Percentiles rank a stretch among this genome's conserved stretches.
Conservation (phyloP, 2,888 invertebrate species). For the Drosophila pseudotalamancana region DNA sequence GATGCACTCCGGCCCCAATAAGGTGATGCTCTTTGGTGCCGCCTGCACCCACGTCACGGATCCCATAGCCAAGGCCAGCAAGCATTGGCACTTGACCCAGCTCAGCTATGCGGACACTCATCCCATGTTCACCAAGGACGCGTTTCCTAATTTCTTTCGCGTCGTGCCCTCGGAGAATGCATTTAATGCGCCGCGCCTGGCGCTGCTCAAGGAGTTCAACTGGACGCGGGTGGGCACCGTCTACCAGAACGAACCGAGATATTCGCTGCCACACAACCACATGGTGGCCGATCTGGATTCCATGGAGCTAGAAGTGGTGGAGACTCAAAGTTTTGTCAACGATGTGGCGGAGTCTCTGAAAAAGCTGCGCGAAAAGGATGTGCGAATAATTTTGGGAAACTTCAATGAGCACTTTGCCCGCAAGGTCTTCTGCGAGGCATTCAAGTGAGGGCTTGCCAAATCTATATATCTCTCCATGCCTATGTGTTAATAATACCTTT, state of each 20-base stretch:
- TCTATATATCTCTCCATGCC: too few relatives aligned
- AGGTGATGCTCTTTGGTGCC: constrained; percentile 97
- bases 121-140: constrained; percentile 97
- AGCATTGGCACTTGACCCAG: constrained; percentile 98
- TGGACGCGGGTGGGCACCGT: constrained; percentile 99
- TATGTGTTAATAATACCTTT: not conserved
- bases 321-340: constrained; percentile 95
- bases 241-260: constrained; percentile 97
- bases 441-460: constrained; percentile 85
- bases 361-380: constrained; percentile 95
- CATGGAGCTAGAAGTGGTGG: constrained; percentile 92
- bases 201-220: constrained; percentile 95
- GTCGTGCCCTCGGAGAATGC: constrained; percentile 98
- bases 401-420: constrained; percentile 98
- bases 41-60: constrained; percentile 98
- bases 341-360: constrained; percentile 92
- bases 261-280: constrained; percentile 95
- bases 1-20: constrained; percentile 96
- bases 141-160: constrained; percentile 98
- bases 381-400: constrained; percentile 97
- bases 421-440: constrained; percentile 94
- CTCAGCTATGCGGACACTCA: constrained; percentile 98
- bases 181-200: constrained; percentile 95
- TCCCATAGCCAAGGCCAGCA: constrained; percentile 97
- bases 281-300: constrained; percentile 94